Base-by-base conservation (phyloP, 2,113 vertebrate species). In the Setophaga petechia region DNA sequence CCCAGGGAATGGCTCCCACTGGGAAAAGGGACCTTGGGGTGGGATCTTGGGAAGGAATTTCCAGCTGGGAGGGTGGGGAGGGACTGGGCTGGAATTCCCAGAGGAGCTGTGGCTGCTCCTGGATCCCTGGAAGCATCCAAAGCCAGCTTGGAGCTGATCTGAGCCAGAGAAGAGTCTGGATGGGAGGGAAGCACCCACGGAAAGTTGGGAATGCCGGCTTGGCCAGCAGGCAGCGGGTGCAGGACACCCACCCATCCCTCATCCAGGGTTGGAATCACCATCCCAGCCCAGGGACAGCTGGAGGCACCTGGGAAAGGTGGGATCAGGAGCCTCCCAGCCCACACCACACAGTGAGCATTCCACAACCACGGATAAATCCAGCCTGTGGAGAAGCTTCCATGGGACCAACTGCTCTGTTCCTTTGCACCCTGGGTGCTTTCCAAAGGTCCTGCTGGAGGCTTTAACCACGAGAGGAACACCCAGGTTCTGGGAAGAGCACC, bases 401-500 rank as follows among this genome's bases (percentile, higher is more conserved):
- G 22, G 22, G 6, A 46, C 5, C 6, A 3, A 20, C 1, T 1
- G 8, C 39, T 52, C 33, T 4, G 2, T 1, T 35, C 61, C 73
- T 80, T 37, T 24, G 12, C 44, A 28, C 35, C 39, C 55, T 2
- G 22, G 44, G 1, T 16, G 15, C 28, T 35, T 43, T 20, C 71
- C 69, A 28, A 1, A 0, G 35, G 18, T 14, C 27, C 41, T 9
- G 35, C n/a, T 10, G 30, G 67, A n/a, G 59, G 55, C 5, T 69
- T 69, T 27, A 30, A 43, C 6, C 47, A 8, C 0, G 0, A 43
- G 28, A 17, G 7, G 57, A 62, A 7, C 3, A 1, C 18, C 23
- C 55, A 19, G 8, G 5, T 3, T 5, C 12, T 5, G 13, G 28
- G 33, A n/a, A 46, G 15, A 55, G 9, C n/a, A 10, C 10, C 18